Conservation (phyloP, 2,888 invertebrate species). For the Parapristionchus giblindavisi region DNA sequence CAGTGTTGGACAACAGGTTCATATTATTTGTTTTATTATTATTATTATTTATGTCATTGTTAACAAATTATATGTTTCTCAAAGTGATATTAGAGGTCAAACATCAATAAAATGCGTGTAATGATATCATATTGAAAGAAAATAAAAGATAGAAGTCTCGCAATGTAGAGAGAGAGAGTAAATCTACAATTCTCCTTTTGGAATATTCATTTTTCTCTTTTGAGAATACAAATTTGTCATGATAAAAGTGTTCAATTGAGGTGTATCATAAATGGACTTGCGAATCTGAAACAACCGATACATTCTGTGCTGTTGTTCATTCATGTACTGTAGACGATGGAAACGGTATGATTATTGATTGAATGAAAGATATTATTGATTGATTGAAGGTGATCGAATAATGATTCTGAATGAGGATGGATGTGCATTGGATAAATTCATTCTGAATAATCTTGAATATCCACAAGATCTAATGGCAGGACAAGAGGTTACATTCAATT, state of each 20-base stretch:
- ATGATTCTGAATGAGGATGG: constrained; percentile 46
- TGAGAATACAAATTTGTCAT: too few species aligned
- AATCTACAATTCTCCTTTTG: too few species aligned
- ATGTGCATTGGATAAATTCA: constrained; percentile 68
- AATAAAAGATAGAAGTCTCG: too few species aligned
- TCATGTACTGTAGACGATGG: constrained; percentile 69
- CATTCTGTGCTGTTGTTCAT: constrained; percentile 69
- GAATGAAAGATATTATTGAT: constrained; percentile 17
- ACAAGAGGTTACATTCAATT: constrained; percentile 44
- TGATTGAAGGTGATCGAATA: constrained; percentile 26
- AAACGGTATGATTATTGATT: constrained; percentile 52
- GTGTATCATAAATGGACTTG: constrained; percentile 70
- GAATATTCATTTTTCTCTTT: too few species aligned
- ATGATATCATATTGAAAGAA: too few species aligned
- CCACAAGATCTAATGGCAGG: constrained; percentile 69
- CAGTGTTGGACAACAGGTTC: constrained; percentile 64
- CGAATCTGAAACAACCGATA: constrained; percentile 68
- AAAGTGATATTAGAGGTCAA: too few species aligned
- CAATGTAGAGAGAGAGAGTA: too few species aligned
- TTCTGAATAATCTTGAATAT: constrained; percentile 69
- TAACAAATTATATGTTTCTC: too few species aligned
- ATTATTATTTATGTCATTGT: too few species aligned
- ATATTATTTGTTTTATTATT: neutral
- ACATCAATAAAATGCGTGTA: too few species aligned
- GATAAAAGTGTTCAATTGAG: neutral